Evolutionary conservation across 2,113 vertebrate genomes (phyloP).

Genomic region (Gavialis gangeticus): DNA sequence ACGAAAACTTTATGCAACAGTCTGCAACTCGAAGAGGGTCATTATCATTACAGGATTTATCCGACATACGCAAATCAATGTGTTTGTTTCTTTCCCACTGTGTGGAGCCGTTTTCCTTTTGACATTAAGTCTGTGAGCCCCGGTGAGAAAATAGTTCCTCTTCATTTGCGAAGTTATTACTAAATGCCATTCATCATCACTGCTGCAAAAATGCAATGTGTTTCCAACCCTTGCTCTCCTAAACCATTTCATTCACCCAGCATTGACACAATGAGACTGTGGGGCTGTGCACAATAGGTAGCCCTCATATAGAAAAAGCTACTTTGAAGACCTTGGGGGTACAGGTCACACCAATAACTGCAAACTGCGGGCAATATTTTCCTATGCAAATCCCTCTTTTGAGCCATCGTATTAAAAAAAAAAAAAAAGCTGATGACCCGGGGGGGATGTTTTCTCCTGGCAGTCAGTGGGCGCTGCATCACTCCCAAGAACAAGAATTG

Average conservation of each 20-base stretch:
- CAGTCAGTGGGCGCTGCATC: background rate
- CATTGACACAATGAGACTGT: background rate
- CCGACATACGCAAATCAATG: background rate
- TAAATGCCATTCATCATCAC: background rate
- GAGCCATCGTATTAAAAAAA: background rate
- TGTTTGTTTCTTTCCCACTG: accelerated
- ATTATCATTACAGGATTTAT: background rate
- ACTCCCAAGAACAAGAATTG: background rate
- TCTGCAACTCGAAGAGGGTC: background rate
- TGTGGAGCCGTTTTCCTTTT: accelerated
- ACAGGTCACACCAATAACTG: accelerated
- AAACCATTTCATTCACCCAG: background rate
- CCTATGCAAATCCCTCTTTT: background rate
- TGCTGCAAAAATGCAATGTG: background rate
- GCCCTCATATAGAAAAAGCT: background rate
- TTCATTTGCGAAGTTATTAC: background rate
- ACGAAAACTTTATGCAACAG: background rate
- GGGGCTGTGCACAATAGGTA: no score
- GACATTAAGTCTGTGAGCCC: background rate
- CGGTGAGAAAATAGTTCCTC: background rate
- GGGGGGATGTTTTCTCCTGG: background rate
- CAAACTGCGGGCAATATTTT: background rate
- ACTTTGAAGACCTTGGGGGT: background rate
- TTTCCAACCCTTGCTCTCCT: background rate
- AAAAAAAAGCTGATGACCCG: accelerated